A percentile compares a stretch with the other conserved stretches of the same genome.
phyloP scores from a whole-genome alignment of 1,140 invertebrate genomes.

The Scaptomyza pallida region DNA sequence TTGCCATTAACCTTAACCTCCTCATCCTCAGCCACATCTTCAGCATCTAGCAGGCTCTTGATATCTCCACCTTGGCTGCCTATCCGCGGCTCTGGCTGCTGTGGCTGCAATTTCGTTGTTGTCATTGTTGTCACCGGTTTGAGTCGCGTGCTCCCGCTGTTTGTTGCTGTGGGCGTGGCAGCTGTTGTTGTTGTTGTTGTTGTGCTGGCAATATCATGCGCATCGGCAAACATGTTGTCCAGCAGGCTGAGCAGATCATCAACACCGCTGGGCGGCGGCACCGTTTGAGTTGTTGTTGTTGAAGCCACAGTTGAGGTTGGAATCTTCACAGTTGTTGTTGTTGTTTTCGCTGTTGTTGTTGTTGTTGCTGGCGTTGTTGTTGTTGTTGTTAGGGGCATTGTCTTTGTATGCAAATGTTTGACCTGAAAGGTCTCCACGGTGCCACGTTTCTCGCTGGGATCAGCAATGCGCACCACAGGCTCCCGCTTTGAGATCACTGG shows the following conservation, averaged over 20 bases:
- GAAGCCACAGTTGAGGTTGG: constrained; percentile 24
- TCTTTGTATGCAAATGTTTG: constrained; percentile 81
- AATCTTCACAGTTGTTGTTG: constrained; percentile 4
- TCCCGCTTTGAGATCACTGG: constrained; percentile 77
- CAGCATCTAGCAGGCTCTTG: constrained; percentile 40
- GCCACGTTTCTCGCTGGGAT: constrained; percentile 75
- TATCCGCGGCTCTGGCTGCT: constrained; percentile 71
- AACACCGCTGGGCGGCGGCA: constrained; percentile 48
- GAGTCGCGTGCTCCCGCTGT: constrained; percentile 52
- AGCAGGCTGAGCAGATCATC: constrained; percentile 75
- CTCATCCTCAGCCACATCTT: constrained; percentile 40
- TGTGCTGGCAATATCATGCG: constrained; percentile 55
- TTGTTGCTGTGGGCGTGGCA: constrained; percentile 5
- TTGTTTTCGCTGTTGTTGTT: constrained; percentile 13
- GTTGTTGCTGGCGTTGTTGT: constrained; percentile 20
- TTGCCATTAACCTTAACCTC: constrained; percentile 21
- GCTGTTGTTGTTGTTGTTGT: constrained; percentile 2
- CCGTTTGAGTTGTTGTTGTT: constrained; percentile 16
- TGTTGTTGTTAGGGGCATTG: constrained; percentile 53
- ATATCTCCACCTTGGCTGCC: constrained; percentile 57
- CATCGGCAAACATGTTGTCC: constrained; percentile 77
- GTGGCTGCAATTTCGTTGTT: constrained; percentile 51
- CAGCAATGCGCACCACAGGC: constrained; percentile 70
- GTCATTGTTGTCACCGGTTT: constrained; percentile 55
- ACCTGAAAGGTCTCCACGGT: constrained; percentile 76